Conservation (phyloP, 1,140 invertebrate species). For the Lepidurus apus region DNA sequence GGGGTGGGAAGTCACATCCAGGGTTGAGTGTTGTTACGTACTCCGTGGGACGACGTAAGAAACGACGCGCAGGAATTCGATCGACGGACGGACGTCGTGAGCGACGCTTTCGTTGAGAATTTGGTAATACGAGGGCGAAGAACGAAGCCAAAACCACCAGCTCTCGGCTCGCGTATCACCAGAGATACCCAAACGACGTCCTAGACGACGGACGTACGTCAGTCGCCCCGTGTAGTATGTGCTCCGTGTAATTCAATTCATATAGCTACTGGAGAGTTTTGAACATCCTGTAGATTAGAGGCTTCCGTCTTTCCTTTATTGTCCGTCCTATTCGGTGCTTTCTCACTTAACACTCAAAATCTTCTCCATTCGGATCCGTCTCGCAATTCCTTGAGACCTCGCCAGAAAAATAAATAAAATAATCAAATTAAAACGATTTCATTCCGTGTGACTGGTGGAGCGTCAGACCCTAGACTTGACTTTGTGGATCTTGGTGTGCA, state of each 20-base stretch:
- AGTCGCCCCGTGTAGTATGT: neutral
- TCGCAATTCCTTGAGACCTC: no score
- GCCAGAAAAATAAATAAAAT: no score
- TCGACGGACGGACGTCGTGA: neutral
- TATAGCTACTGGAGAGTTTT: neutral
- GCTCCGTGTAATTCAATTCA: constrained; percentile 8
- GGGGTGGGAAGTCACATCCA: neutral
- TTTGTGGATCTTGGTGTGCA: neutral
- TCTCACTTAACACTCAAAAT: neutral
- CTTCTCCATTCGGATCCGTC: no score
- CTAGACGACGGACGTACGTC: neutral
- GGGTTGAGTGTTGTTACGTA: neutral
- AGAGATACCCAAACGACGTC: neutral
- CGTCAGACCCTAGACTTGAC: neutral
- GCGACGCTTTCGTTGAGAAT: neutral
- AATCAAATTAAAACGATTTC: no score
- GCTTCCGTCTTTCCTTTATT: neutral
- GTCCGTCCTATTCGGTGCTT: constrained; percentile 1
- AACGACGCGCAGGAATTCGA: constrained; percentile 21
- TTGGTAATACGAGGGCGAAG: neutral
- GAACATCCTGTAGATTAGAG: neutral
- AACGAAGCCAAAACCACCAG: neutral
- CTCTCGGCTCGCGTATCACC: neutral
- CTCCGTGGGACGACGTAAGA: neutral
- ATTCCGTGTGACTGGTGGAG: neutral